Conservation (phyloP, 2,113 vertebrate species). For the Hippocampus comes region DNA sequence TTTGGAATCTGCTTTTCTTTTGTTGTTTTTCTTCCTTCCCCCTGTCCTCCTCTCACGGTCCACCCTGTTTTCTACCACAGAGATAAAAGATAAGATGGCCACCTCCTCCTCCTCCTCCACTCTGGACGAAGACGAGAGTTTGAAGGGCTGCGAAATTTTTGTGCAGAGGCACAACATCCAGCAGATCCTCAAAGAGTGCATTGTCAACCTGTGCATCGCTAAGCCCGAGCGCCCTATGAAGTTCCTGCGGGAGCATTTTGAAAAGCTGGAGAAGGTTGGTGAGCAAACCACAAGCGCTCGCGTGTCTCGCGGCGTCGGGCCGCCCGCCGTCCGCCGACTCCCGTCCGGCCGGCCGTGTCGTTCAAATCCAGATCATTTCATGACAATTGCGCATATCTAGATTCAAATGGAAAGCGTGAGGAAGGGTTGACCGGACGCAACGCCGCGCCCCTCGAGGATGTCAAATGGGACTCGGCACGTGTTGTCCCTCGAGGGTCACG, state of each 20-base stretch:
- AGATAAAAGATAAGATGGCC: constrained; percentile 84
- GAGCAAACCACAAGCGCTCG: constrained; percentile 10
- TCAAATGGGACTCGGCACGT: too few species aligned
- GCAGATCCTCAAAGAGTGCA: constrained; percentile 93
- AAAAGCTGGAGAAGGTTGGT: constrained; percentile 96
- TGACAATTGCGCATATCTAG: too few species aligned
- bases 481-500: background rate
- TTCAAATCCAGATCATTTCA: too few species aligned
- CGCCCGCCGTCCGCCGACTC: background rate
- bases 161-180: constrained; percentile 94
- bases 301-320: constrained; percentile 1
- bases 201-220: constrained; percentile 90
- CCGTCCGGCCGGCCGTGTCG: too few species aligned
- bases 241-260: constrained; percentile 94
- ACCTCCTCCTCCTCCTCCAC: constrained; percentile 76
- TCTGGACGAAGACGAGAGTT: constrained; percentile 88
- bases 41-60: constrained; percentile 51
- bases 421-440: too few species aligned
- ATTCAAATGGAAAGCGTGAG: too few species aligned
- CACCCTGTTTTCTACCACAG: constrained; percentile 58
- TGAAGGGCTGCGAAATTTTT: constrained; percentile 91
- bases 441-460: background rate
- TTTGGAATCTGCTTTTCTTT: constrained; percentile 12
- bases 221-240: constrained; percentile 93
- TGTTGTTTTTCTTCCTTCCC: background rate